phyloP scores from a whole-genome alignment of 2,113 vertebrate species.

The Aptenodytes patagonicus region DNA sequence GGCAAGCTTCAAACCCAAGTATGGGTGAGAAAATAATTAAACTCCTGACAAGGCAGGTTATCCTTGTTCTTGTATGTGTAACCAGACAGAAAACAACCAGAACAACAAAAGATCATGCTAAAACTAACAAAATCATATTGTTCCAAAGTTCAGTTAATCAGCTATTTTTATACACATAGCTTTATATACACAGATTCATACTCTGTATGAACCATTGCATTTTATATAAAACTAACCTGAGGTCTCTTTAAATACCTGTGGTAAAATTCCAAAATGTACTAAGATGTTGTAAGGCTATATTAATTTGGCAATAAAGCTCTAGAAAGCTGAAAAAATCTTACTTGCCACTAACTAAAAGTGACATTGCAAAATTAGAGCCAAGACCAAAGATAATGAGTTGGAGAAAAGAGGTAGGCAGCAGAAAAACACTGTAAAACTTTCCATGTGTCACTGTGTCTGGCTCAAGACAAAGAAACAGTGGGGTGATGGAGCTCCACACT shows the following conservation, averaged over 20 bases:
- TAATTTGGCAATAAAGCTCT: constrained; percentile 7
- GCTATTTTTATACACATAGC: neutral
- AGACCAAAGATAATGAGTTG: neutral
- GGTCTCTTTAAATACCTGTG: neutral
- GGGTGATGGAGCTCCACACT: neutral
- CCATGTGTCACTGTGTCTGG: fast-evolving
- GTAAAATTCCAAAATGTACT: neutral
- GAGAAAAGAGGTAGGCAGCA: neutral
- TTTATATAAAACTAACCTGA: neutral
- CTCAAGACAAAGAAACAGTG: neutral
- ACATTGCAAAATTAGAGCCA: neutral
- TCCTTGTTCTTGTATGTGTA: neutral
- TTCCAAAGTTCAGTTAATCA: neutral
- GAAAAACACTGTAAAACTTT: neutral
- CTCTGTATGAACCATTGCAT: neutral
- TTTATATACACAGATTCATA: neutral
- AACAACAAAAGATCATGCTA: neutral
- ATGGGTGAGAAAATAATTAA: constrained; percentile 73
- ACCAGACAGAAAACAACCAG: neutral
- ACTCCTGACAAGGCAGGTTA: constrained; percentile 44
- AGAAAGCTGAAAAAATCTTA: neutral
- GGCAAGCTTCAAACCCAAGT: constrained; percentile 66
- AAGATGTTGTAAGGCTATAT: neutral
- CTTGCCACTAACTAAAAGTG: neutral
- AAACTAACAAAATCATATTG: neutral